Percentiles rank a stretch among this genome's conserved stretches.
These are phyloP conservation scores for Botrylloides violaceus DNA, from an alignment of 23 tunicate genomes.

Conservation along the genomic window DNA sequence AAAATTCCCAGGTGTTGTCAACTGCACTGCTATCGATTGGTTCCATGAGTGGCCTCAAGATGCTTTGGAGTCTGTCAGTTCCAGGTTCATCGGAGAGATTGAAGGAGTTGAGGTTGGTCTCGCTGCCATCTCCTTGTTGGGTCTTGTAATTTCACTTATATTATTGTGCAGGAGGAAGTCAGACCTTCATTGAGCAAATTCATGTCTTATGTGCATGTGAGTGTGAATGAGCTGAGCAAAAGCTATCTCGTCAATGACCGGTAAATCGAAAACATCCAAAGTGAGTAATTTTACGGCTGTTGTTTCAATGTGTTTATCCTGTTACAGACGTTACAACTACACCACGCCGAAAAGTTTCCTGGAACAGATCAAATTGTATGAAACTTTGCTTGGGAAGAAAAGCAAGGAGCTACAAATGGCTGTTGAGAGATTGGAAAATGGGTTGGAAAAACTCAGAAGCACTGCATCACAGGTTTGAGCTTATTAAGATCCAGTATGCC, in stretches of 20 bases:
- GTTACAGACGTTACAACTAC: constrained; percentile 81
- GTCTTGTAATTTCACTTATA: not conserved
- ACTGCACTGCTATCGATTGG: constrained; percentile 99
- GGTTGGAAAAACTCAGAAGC: constrained; percentile 84
- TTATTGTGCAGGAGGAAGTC: constrained; percentile 45
- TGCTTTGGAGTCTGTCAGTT: constrained; percentile 89
- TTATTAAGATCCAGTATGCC: too few species aligned
- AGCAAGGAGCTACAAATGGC: constrained; percentile 77
- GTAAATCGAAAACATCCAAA: constrained; percentile 21
- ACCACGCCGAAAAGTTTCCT: constrained; percentile 96
- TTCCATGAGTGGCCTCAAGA: constrained; percentile 99
- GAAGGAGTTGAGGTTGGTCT: constrained; percentile 65
- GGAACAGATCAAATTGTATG: constrained; percentile 96
- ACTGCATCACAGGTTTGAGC: constrained; percentile 82
- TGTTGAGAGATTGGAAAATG: constrained; percentile 93
- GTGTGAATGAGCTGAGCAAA: constrained; percentile 78
- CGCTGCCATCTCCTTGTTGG: not conserved
- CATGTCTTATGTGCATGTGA: constrained; percentile 90
- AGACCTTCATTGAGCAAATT: constrained; percentile 76
- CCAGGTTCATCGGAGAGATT: constrained; percentile 76
- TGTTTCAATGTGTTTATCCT: not conserved
- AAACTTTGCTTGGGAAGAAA: constrained; percentile 72
- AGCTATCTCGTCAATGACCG: constrained; percentile 75
- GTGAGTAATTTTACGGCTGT: not conserved
- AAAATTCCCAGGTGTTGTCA: constrained; percentile 94